Percentiles rank a stretch among this genome's conserved stretches.
These are phyloP conservation scores for Liolophura sinensis DNA, from an alignment of 1,140 invertebrate species.

Conservation along the genomic window DNA sequence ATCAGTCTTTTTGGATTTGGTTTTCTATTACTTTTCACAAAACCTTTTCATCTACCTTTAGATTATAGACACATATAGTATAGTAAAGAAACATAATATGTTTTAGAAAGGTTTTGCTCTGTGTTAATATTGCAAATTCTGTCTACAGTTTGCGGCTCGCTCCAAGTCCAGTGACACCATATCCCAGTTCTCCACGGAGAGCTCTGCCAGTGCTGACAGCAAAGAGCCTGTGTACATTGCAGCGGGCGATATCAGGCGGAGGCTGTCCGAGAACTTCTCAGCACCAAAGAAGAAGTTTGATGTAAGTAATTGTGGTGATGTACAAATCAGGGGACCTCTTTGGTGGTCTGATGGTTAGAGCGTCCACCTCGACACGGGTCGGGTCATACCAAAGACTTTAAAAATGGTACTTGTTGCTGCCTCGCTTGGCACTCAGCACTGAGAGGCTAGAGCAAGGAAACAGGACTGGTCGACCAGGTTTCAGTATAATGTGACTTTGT, in stretches of 20 bases:
- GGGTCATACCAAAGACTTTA: too few species aligned
- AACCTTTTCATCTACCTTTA: too few species aligned
- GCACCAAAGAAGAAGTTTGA: slow-evolving; percentile 78
- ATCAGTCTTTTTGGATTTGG: too few species aligned
- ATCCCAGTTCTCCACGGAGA: slow-evolving; percentile 89
- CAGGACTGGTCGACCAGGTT: too few species aligned
- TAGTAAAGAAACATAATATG: not conserved
- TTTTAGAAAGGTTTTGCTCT: slow-evolving; percentile 7
- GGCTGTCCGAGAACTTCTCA: slow-evolving; percentile 84
- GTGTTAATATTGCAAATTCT: slow-evolving; percentile 1
- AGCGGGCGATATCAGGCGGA: slow-evolving; percentile 87
- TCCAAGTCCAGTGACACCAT: slow-evolving; percentile 72
- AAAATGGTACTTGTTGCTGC: too few species aligned
- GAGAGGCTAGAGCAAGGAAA: too few species aligned
- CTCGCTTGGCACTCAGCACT: too few species aligned
- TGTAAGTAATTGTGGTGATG: slow-evolving; percentile 26
- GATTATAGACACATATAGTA: not conserved
- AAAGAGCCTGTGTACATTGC: slow-evolving; percentile 72
- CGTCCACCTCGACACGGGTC: too few species aligned
- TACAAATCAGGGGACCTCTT: not conserved
- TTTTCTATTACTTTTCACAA: too few species aligned
- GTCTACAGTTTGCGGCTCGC: slow-evolving; percentile 33
- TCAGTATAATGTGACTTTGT: too few species aligned
- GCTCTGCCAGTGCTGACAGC: slow-evolving; percentile 80
- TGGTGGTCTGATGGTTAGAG: too few species aligned